phyloP scores from a whole-genome alignment of 2,113 vertebrate genomes.

The Pristiophorus japonicus region DNA sequence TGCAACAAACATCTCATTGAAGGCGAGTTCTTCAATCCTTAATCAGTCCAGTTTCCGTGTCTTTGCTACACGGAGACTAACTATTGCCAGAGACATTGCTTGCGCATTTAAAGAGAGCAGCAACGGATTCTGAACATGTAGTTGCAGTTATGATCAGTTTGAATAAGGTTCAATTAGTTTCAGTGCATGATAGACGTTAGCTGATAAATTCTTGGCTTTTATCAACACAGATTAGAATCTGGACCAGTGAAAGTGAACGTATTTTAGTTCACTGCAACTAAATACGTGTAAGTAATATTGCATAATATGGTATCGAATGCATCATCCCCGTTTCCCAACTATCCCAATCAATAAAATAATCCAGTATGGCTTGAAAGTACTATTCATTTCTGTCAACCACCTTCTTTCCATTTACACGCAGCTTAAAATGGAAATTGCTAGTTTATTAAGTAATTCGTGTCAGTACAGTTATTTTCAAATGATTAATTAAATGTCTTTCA shows the following conservation, averaged over 20 bases:
- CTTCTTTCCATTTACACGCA: not conserved
- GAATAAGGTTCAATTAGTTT: not conserved
- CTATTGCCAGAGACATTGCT: not conserved
- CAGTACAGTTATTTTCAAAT: slow-evolving; percentile 26
- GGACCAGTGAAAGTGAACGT: too few species aligned
- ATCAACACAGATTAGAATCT: not conserved
- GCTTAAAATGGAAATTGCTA: not conserved
- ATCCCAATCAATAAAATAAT: not conserved
- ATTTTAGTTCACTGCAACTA: not conserved
- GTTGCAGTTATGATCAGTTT: not conserved
- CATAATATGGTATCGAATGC: not conserved
- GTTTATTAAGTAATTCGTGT: slow-evolving; percentile 31
- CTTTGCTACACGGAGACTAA: not conserved
- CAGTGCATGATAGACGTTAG: not conserved
- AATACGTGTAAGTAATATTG: not conserved
- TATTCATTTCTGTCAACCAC: slow-evolving; percentile 29
- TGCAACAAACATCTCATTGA: not conserved
- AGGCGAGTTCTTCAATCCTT: not conserved
- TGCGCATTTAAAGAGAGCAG: not conserved
- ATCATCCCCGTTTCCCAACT: not conserved
- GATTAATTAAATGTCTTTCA: slow-evolving; percentile 30
- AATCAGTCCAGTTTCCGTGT: too few species aligned
- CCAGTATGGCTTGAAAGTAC: not conserved
- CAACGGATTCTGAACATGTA: not conserved
- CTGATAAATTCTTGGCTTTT: not conserved